Conservation (phyloP, 2,113 vertebrate species). For the Tympanuchus pallidicinctus region DNA sequence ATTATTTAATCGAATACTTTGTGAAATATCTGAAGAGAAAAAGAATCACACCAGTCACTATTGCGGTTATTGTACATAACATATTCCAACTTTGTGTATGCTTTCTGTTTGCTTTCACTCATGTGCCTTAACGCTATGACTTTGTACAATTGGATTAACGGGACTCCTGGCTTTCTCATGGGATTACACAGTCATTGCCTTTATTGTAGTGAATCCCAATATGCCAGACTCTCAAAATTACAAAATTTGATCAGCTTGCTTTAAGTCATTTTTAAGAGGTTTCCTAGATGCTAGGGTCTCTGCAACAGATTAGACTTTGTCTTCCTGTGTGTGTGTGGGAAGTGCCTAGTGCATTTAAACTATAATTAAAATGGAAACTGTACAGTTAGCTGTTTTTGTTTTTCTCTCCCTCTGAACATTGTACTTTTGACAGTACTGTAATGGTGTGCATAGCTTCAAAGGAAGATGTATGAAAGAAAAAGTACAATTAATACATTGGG, state of each 20-base stretch:
- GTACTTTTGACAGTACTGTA: neutral
- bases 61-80: neutral
- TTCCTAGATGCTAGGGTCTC: neutral
- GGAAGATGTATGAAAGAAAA: neutral
- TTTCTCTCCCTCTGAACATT: neutral
- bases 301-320: neutral
- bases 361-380: neutral
- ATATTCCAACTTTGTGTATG: neutral
- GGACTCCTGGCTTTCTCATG: neutral
- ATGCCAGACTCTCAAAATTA: neutral
- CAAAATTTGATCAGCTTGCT: neutral
- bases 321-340: constrained; percentile 18
- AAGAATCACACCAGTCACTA: neutral
- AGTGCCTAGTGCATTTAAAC: constrained; percentile 48
- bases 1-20: neutral
- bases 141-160: neutral
- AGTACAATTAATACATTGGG: neutral
- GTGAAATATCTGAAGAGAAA: neutral
- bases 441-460: neutral
- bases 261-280: neutral
- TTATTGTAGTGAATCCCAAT: neutral
- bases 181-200: neutral
- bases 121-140: constrained; percentile 41
- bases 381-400: neutral
- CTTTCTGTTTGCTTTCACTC: constrained; percentile 5